These are phyloP conservation scores for Tauraco hartlaubi DNA, from an alignment of 2,797 vertebrate species.

Conservation along the genomic window DNA sequence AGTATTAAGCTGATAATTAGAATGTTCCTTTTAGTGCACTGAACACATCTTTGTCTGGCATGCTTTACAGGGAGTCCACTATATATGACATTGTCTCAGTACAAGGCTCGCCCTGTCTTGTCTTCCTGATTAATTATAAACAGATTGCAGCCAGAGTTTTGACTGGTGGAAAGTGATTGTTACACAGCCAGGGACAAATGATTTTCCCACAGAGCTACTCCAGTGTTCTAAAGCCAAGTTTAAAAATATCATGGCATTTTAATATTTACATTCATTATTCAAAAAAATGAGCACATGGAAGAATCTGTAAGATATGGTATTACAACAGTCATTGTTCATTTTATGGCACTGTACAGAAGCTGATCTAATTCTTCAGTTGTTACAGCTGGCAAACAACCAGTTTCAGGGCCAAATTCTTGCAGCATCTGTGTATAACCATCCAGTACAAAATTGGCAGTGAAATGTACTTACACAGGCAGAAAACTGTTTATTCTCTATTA, in stretches of 20 bases:
- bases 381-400: constrained; percentile 23
- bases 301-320: constrained; percentile 33
- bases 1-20: not conserved
- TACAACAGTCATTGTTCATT: constrained; percentile 38
- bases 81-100: constrained; percentile 21
- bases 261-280: constrained; percentile 45
- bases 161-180: constrained; percentile 68
- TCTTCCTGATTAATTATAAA: constrained; percentile 75
- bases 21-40: not conserved
- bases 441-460: constrained; percentile 23
- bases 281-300: constrained; percentile 47
- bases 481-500: constrained; percentile 17
- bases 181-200: constrained; percentile 66
- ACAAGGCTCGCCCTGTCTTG: constrained; percentile 47
- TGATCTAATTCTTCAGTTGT: constrained; percentile 58
- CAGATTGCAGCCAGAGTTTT: constrained; percentile 68
- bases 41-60: constrained; percentile 8
- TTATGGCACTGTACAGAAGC: constrained; percentile 40
- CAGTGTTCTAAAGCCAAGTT: constrained; percentile 61
- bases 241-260: constrained; percentile 65
- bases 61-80: constrained; percentile 21
- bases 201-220: constrained; percentile 71
- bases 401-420: constrained; percentile 24
- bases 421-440: constrained; percentile 19
- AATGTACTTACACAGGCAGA: not conserved